These are phyloP conservation scores for Tenthredo distinguenda DNA, from an alignment of 2,888 invertebrate species.

Conservation along the genomic window DNA sequence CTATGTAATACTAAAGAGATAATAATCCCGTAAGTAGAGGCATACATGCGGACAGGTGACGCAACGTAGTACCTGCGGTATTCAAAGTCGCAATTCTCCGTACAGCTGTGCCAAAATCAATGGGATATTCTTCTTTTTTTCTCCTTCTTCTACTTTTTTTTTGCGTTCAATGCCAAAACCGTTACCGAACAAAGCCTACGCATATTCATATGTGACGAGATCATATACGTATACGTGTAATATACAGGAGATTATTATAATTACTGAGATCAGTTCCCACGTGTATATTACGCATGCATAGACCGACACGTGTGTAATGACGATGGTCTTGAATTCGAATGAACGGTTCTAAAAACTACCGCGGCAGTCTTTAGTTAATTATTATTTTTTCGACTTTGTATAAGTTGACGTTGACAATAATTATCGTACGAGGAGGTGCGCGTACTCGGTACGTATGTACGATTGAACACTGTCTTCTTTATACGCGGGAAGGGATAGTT, in stretches of 20 bases:
- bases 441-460: not conserved
- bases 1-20: not conserved
- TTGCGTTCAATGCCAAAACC: not conserved
- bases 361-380: not conserved
- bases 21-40: not conserved
- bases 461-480: not conserved
- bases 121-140: not conserved
- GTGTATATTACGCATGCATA: not conserved
- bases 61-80: not conserved
- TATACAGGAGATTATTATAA: not conserved
- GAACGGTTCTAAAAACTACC: not conserved
- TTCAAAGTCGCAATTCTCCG: not conserved
- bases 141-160: not conserved
- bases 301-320: not conserved
- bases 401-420: not conserved
- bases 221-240: not conserved
- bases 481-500: not conserved
- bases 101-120: not conserved
- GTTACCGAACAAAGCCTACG: constrained; percentile 29
- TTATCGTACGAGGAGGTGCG: not conserved
- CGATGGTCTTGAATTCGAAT: not conserved
- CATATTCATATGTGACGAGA: not conserved
- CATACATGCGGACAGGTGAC: not conserved
- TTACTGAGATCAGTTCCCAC: not conserved
- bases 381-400: not conserved